Base-by-base conservation (phyloP, 2,888 invertebrate species). In the Pyrrhosoma nymphula region DNA sequence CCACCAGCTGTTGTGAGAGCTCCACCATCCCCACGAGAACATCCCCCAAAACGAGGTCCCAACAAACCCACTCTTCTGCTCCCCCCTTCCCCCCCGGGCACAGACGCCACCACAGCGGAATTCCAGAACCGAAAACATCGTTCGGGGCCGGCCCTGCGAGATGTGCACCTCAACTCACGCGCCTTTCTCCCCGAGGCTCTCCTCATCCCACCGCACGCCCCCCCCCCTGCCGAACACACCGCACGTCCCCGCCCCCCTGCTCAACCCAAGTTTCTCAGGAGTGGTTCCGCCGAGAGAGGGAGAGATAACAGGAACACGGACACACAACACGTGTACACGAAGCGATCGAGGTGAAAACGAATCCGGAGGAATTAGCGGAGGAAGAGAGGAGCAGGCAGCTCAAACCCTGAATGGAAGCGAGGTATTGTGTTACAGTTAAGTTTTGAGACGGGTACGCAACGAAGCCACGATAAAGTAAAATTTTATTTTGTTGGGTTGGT, bases 281-380 rank as follows among this genome's bases (percentile, higher is more conserved):
- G 60, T 63, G 60, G 91, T 60, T 91, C 60, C 60, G 20, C 23
- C 23, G 91, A 47, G 91, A 63, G 39, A 91, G 60, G n/a, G 90
- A 90, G 90, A 90, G 91, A 63, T 60, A 91, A 60, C 60, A 35
- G 23, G 91, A 39, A 26, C 60, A 47, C 47, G 47, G 47, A 47
- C 47, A 56, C 35, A 90, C 56, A 35, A 35, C 56, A 0, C 60
- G 91, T 91, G 69, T 69, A 26, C 69, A n/a, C 69, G 69, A 8
- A 47, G 8, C 47, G 47, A 47, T 8, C 47, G 47, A 47, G 47
- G 47, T 47, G 47, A 47, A 47, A 47, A 47, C 47, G 47, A 4
- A 47, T 47, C 47, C 47, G 47, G 47, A 47, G 8, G 47, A 47
- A 47, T 47, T 47, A 4, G 8, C 47, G 47, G 47, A 2, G 8